These are phyloP conservation scores for Callosobruchus maculatus DNA, from an alignment of 2,888 invertebrate species.

Conservation along the genomic window DNA sequence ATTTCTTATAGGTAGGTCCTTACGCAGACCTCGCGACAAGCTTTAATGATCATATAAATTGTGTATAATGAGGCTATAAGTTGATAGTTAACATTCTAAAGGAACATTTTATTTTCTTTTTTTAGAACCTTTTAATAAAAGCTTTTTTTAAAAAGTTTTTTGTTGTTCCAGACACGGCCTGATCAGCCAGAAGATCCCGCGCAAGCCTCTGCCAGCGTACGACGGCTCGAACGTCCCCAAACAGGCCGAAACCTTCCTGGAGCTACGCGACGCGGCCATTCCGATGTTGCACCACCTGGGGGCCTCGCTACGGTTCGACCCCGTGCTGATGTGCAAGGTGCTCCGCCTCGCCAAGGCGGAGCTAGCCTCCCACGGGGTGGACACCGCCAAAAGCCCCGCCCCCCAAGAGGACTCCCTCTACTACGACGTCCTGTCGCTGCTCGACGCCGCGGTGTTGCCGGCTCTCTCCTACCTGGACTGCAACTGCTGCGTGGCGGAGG, in stretches of 20 bases:
- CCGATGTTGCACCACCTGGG: constrained; percentile 86
- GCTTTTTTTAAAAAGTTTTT: too few relatives aligned
- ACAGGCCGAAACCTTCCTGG: constrained; percentile 65
- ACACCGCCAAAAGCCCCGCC: constrained; percentile 31
- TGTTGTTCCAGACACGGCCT: constrained; percentile 62
- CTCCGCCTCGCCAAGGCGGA: constrained; percentile 53
- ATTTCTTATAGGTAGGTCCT: too few relatives aligned
- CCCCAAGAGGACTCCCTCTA: constrained; percentile 60
- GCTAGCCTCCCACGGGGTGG: constrained; percentile 37
- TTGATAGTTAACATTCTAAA: too few relatives aligned
- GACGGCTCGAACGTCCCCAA: constrained; percentile 61
- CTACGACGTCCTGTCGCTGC: constrained; percentile 77
- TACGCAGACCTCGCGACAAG: too few relatives aligned
- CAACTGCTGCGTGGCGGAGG: constrained; percentile 95
- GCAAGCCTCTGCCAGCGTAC: constrained; percentile 53
- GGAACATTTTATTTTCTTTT: too few relatives aligned
- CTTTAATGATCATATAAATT: too few relatives aligned
- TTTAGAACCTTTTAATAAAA: too few relatives aligned
- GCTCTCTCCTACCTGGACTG: constrained; percentile 87
- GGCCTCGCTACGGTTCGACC: constrained; percentile 82
- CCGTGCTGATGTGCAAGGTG: constrained; percentile 86
- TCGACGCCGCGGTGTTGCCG: constrained; percentile 88
- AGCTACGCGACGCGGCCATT: constrained; percentile 71
- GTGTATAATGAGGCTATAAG: too few relatives aligned
- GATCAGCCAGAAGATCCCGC: constrained; percentile 67